Percentiles rank a stretch among this genome's conserved stretches.
These are phyloP conservation scores for Mesembrinibis cayennensis DNA, from an alignment of 2,113 vertebrate species.

Conservation along the genomic window DNA sequence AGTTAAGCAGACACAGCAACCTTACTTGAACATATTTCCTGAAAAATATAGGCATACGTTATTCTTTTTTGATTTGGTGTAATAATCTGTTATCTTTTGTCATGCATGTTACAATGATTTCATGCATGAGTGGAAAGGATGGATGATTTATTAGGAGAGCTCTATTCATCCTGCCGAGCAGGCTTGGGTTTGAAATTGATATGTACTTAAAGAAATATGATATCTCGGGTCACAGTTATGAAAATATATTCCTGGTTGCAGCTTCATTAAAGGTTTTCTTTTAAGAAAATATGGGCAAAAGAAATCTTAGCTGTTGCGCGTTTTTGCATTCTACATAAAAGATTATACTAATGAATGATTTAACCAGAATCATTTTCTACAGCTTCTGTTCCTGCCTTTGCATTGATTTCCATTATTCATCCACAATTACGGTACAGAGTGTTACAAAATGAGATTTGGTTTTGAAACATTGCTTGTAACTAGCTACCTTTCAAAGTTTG, in stretches of 20 bases:
- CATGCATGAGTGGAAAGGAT: slow-evolving; percentile 27
- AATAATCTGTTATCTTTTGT: slow-evolving; percentile 61
- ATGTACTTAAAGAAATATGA: slow-evolving; percentile 39
- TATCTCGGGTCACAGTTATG: slow-evolving; percentile 19
- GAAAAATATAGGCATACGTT: not conserved
- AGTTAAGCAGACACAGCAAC: not conserved
- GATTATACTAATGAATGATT: slow-evolving; percentile 38
- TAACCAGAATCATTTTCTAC: slow-evolving; percentile 13
- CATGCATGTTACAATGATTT: slow-evolving; percentile 47
- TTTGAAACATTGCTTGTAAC: slow-evolving; percentile 28
- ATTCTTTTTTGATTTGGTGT: slow-evolving; percentile 16
- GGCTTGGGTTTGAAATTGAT: slow-evolving; percentile 28
- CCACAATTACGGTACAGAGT: not conserved
- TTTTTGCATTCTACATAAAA: not conserved
- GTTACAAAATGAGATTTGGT: slow-evolving; percentile 33
- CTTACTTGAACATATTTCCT: not conserved
- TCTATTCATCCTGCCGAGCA: not conserved
- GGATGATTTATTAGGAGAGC: slow-evolving; percentile 48
- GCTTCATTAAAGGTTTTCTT: slow-evolving; percentile 23
- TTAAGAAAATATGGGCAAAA: not conserved
- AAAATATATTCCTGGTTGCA: slow-evolving; percentile 19
- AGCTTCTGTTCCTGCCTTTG: slow-evolving; percentile 4
- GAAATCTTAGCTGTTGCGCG: not conserved
- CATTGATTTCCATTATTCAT: slow-evolving; percentile 30
- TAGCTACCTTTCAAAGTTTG: not conserved